Base-by-base conservation (phyloP, 1,140 invertebrate genomes). In the Aphis craccivora region DNA sequence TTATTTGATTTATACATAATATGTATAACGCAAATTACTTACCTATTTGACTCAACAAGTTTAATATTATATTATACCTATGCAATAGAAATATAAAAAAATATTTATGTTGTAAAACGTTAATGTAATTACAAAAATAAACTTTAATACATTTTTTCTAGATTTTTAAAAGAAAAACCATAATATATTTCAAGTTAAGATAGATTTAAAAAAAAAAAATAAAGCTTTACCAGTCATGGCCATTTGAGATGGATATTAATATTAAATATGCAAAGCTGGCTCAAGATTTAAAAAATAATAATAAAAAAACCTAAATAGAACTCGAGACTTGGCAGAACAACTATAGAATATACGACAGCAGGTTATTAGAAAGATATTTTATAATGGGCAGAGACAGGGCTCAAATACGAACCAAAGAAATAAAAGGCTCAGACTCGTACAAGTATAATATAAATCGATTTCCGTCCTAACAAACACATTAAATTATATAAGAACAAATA, bases 201-300 rank as follows among this genome's bases (percentile, higher is more conserved):
- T 84, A 40, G 9, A 25, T 84, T 43, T 40, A 25, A 43, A 83
- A 83, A 87, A 87, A 51, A 88, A 89, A 37, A 53, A 20, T 45
- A 22, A 86, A 45, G 5, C 43, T 48, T 81, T 35, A 91, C 90
- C 55, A 91, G 40, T n/a, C 55, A 90, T 76, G 90, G 37, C 51
- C 55, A 67, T 91, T 91, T 30, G n/a, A 91, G 60, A 76, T 76
- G 55, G 40, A 91, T 91, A 76, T 91, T 67, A 45, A 76, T 84
- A 84, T 91, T 43, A 43, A 91, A 67, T 60, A 91, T 91, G 43
- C 37, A 91, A 45, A 67, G 37, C 60, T 67, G 53, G 90, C 23
- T 22, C 25, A 45, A 40, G 37, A 45, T 45, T 76, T 48, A 18
- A 45, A 53, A 53, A 51, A n/a, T 23, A 76, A n/a, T 76, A n/a